Base-by-base conservation (phyloP, 2,113 vertebrate species). In the Entelurus aequoreus region DNA sequence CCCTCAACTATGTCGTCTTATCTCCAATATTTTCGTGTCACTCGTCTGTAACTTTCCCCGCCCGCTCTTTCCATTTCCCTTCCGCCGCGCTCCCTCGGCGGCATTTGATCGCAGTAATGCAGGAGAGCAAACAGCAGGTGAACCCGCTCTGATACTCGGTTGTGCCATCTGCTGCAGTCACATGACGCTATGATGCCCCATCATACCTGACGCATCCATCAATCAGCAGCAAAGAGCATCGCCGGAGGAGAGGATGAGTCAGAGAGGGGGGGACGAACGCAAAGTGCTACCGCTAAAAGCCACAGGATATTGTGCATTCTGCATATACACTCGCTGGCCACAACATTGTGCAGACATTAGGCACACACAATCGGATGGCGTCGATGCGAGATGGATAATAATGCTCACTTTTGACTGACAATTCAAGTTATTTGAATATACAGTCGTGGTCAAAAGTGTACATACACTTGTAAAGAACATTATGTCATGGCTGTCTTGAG, bases 131-230 rank as follows among this genome's bases (percentile, higher is more conserved):
- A 94, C 94, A 94, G 91, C 91, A 91, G 93, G 93, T 86, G 86
- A 74, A 88, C 48, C 81, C 88, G 78, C 83, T 87, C 90, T 83
- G 87, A 89, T 88, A 87, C 88, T 90, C 87, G 81, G 85, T 84
- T 80, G 86, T 89, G 87, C 94, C 94, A 95, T 94, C 94, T 96
- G 94, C 93, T 83, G 83, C 76, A 83, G 86, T 92, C 92, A 92
- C 90, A 80, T 88, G 91, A 90, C 89, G 85, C 92, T 84, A 90
- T 92, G 90, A 88, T 90, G 92, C 90, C 92, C 90, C 88, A 90
- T 93, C 93, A 93, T 90, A 93, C 93, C 93, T 93, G 92, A 95
- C 90, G 92, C 92, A 92, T 93, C 92, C 90, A 96, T 98, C 94
- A 94, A 94, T 96, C 94, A 94, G 0, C 3, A 48, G 69, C 77